Percentiles rank a stretch among this genome's conserved stretches.
Evolutionary conservation across 2,888 invertebrate genomes (phyloP).

Genomic region (Maniola hyperantus): DNA sequence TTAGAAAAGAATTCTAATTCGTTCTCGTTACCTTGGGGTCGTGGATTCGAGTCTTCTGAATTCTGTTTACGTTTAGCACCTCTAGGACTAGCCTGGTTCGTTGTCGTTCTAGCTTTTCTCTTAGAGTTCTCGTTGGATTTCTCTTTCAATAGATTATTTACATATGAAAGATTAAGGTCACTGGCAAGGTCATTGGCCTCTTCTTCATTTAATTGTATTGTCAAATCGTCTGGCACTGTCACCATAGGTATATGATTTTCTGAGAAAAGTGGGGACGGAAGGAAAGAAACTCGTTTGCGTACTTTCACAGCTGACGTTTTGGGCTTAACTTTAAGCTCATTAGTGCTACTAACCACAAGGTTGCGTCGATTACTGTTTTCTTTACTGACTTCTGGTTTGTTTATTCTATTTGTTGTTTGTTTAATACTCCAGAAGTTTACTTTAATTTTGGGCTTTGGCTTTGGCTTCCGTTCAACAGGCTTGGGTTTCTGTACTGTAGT

Average conservation of each 20-base stretch:
- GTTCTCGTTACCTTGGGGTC: constrained; percentile 61
- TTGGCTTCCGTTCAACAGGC: constrained; percentile 56
- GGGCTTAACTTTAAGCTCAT: constrained; percentile 49
- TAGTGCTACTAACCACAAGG: constrained; percentile 54
- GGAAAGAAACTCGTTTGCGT: constrained; percentile 70
- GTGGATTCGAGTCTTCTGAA: constrained; percentile 50
- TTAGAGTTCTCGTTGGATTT: constrained; percentile 49
- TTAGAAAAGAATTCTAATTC: constrained; percentile 77
- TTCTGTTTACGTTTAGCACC: constrained; percentile 58
- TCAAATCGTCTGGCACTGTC: constrained; percentile 76
- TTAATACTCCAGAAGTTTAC: constrained; percentile 78
- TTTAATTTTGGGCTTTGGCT: constrained; percentile 71
- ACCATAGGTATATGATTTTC: constrained; percentile 78
- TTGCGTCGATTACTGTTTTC: constrained; percentile 59
- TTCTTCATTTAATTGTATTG: constrained; percentile 77
- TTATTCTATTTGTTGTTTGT: constrained; percentile 53
- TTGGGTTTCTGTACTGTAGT: constrained; percentile 56
- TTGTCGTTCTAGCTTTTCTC: constrained; percentile 52
- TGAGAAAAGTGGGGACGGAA: constrained; percentile 71
- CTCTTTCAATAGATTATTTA: constrained; percentile 47
- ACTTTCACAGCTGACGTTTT: constrained; percentile 63
- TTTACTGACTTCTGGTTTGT: constrained; percentile 51
- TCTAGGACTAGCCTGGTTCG: constrained; percentile 52
- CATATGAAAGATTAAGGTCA: constrained; percentile 65
- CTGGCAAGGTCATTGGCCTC: constrained; percentile 70